A percentile compares a stretch with the other conserved stretches of the same genome.
phyloP scores from a whole-genome alignment of 2,888 invertebrate genomes.

The Acanthopleura granulata region DNA sequence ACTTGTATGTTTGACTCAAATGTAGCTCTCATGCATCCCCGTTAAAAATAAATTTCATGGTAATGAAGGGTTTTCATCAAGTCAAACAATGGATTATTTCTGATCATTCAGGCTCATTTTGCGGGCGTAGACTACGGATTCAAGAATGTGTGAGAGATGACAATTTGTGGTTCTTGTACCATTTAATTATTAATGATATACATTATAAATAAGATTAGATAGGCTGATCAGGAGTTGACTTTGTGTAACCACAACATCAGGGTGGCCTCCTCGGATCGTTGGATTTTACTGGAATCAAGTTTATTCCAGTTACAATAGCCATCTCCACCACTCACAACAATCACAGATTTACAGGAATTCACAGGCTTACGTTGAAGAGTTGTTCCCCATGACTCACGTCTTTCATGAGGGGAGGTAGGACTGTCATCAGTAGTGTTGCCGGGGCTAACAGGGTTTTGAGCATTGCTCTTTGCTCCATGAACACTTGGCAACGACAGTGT shows the following conservation, averaged over 20 bases:
- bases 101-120: no score
- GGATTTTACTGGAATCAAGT: conserved; percentile 20
- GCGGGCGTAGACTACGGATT: no score
- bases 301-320: conserved; percentile 60
- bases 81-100: no score
- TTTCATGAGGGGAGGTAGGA: not conserved
- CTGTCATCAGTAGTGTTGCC: not conserved
- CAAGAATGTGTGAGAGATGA: no score
- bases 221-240: not conserved
- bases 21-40: no score
- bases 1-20: no score
- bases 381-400: not conserved
- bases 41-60: no score
- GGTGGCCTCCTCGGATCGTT: conserved; percentile 45
- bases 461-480: not conserved
- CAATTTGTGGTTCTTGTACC: no score
- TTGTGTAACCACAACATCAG: conserved; percentile 59
- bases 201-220: no score
- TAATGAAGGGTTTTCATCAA: no score
- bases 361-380: not conserved
- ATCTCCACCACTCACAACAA: conserved; percentile 64
- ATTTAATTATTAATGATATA: no score
- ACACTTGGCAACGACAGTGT: not conserved
- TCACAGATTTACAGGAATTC: conserved; percentile 45
- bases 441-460: not conserved